Conservation (phyloP, 2,888 invertebrate genomes). For the Sinodicranocentrus sp. region DNA sequence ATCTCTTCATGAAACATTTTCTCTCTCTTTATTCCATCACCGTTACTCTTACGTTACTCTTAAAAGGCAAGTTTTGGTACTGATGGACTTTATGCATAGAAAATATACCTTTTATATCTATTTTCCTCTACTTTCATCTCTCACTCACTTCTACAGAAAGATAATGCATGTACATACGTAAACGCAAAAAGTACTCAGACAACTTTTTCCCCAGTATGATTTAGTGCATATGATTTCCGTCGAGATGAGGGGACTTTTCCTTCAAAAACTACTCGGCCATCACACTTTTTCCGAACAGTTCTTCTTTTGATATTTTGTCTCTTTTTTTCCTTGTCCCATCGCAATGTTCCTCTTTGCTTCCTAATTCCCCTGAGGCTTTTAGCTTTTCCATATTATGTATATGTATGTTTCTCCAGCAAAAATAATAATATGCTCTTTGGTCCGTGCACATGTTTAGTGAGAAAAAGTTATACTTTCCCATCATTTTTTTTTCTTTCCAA, state of each 20-base stretch:
- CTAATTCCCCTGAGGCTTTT: constrained; percentile 35
- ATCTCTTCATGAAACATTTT: neutral
- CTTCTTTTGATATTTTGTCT: neutral
- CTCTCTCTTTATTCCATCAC: neutral
- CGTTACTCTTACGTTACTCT: neutral
- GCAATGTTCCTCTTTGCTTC: neutral
- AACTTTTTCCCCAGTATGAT: constrained; percentile 10
- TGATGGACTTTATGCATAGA: neutral
- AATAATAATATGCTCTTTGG: constrained; percentile 5
- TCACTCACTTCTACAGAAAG: constrained; percentile 10
- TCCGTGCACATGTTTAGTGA: neutral
- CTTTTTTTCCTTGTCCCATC: constrained; percentile 1
- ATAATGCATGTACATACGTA: neutral
- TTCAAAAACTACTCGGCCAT: neutral
- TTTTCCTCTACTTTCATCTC: neutral
- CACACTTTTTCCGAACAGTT: neutral
- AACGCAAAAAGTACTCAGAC: neutral
- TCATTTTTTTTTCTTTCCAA: neutral
- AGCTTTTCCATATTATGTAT: neutral
- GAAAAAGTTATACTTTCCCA: neutral
- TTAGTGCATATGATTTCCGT: constrained; percentile 35
- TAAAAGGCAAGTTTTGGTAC: constrained; percentile 18
- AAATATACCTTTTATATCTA: neutral
- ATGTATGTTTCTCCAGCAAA: neutral
- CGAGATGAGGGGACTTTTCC: constrained; percentile 12